Base-by-base conservation (phyloP, 1,140 invertebrate species). In the Calliphora vicina region DNA sequence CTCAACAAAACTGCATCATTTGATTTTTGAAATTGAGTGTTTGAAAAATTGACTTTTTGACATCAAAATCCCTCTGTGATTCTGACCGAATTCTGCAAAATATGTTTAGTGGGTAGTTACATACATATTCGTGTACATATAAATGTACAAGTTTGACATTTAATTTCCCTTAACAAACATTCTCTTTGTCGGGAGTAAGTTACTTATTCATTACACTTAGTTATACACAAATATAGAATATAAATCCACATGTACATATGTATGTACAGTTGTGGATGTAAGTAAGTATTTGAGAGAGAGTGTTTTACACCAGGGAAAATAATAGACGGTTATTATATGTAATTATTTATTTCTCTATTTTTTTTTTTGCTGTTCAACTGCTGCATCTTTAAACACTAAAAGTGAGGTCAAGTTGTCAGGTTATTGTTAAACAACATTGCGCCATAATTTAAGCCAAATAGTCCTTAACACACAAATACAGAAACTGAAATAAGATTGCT, bases 401-500 rank as follows among this genome's bases (percentile, higher is more conserved):
- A 67, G 61, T 67, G 61, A 67, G 61, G 61, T 67, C 61, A 67
- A 67, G 61, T 67, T 23, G 61, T 67, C n/a, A 67, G 61, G 61
- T 67, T 67, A 23, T 23, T 67, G 61, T 67, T 25, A 23, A 25
- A 67, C 9, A 67, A 67, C 61, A 67, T 67, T 67, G 61, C 23
- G 61, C n/a, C n/a, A 67, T 67, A 25, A 67, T 23, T 67, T 67
- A 23, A 57, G 50, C n/a, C 50, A 57, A 57, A 57, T 57, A 57
- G 50, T 57, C 17, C 50, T n/a, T 57, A 57, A 57, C 50, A n/a
- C 50, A n/a, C 50, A 57, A 57, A 57, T 57, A 17, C 50, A 57
- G 12, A 57, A 67, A 23, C n/a, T 20, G 20, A 6, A 67, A 67
- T 10, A 67, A 67, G 20, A 67, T 23, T 57, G 50, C n/a, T 67